phyloP scores from a whole-genome alignment of 2,113 vertebrate genomes.

The Gymnarchus niloticus region DNA sequence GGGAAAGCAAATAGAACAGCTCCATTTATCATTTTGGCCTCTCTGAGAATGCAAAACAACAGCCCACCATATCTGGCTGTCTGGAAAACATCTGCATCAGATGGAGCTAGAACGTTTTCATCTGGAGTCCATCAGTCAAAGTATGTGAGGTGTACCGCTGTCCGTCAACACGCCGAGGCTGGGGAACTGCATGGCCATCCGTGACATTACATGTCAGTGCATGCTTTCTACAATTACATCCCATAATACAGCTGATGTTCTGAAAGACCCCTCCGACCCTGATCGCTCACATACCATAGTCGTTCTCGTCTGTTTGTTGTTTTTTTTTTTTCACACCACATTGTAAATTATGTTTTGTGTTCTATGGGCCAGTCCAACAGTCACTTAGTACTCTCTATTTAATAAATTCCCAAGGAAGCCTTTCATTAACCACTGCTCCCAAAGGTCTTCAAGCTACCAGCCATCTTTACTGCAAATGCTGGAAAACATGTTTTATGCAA shows the following conservation, averaged over 20 bases:
- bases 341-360: not conserved
- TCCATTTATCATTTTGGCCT: not conserved
- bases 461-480: not conserved
- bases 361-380: not conserved
- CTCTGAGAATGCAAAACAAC: not conserved
- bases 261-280: not conserved
- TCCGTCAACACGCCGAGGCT: not conserved
- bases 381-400: no score
- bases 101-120: not conserved
- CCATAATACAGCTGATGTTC: not conserved
- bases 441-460: not conserved
- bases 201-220: not conserved
- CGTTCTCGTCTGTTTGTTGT: not conserved
- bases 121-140: not conserved
- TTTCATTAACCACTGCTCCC: not conserved
- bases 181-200: not conserved
- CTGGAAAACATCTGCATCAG: not conserved
- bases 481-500: no score
- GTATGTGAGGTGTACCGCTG: not conserved
- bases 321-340: not conserved
- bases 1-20: not conserved
- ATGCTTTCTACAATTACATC: not conserved
- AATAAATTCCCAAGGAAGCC: not conserved
- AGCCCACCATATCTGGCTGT: not conserved
- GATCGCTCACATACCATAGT: constrained; percentile 7